Evolutionary conservation across 2,797 vertebrate genomes (phyloP).

Genomic region (Podarcis lilfordi): DNA sequence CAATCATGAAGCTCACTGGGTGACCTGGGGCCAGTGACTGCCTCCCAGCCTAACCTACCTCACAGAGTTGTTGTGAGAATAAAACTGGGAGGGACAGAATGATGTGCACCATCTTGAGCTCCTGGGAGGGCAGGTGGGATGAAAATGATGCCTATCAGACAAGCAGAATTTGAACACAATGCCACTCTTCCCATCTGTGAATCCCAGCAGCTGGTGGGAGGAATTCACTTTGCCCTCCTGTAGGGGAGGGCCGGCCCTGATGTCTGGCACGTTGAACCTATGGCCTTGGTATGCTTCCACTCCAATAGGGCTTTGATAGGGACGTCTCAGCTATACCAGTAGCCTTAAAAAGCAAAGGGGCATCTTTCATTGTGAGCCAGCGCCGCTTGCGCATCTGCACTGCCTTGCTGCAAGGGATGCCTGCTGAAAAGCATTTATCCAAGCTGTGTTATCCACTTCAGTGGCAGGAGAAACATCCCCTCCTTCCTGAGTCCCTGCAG

Average conservation of each 20-base stretch:
- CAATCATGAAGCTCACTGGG: no score
- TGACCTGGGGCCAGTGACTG: no score
- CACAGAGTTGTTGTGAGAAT: no score
- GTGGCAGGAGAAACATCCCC: not conserved
- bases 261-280: not conserved
- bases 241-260: not conserved
- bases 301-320: not conserved
- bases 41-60: no score
- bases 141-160: no score
- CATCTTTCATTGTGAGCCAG: not conserved
- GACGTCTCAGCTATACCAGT: not conserved
- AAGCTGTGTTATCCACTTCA: not conserved
- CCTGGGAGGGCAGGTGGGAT: no score
- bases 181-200: no score
- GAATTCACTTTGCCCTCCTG: not conserved
- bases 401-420: not conserved
- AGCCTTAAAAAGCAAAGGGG: not conserved
- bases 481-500: fast-evolving
- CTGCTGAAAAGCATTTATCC: not conserved
- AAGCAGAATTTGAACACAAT: no score
- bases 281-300: not conserved
- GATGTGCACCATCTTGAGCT: no score
- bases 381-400: not conserved
- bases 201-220: not conserved
- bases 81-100: no score